Evolutionary conservation across 2,888 invertebrate species (phyloP), one percentile per base, ranked within the genome.

Genomic region (Melitaea athalia): DNA sequence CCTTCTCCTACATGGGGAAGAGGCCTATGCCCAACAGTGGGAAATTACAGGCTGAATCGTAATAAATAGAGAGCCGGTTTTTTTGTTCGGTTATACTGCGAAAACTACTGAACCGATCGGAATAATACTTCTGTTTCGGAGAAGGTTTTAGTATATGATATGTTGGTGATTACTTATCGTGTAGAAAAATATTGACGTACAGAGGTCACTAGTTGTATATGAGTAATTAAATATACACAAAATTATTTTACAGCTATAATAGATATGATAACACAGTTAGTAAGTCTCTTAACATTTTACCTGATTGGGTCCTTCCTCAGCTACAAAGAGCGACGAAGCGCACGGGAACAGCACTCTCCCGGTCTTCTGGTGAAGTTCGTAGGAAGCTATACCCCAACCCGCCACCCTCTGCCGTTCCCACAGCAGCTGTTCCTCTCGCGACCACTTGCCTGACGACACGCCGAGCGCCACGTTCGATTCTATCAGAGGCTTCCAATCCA

Each of bases 311-410:
- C 85, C 80, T 70, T 92, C 92, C 42, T 91, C 89, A 0, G 98
- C 98, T 66, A 97, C 96, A 86, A 97, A 99, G 72, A 99, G 93
- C 70, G 96, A 96, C 67, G 97, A 97, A 0, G 97, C 96, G 70
- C 98, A 97, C 14, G 98, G 97, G 88, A 99, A 99, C 69, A 99
- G 95, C 76, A 99, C 95, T 79, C 96, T 95, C 38, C 98, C 98
- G 33, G 96, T 95, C 8, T 93, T 94, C 45, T 95, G 94, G 78
- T 98, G 97, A 63, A 98, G 93, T 85, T 98, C 98, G 81, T 98
- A 99, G 0, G 97, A 97, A 0, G 98, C 98, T 67, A 99, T 98
- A 31, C 99, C 98, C 96, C 97, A 98, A 0, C 97, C 97, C 0
- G 98, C 96, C 53, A 98, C 94, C 65, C 99, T 94, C 88, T 98